Evolutionary conservation across 64 coral and sea anemone genomes (phyloP).

Genomic region (Acropora tenuis): DNA sequence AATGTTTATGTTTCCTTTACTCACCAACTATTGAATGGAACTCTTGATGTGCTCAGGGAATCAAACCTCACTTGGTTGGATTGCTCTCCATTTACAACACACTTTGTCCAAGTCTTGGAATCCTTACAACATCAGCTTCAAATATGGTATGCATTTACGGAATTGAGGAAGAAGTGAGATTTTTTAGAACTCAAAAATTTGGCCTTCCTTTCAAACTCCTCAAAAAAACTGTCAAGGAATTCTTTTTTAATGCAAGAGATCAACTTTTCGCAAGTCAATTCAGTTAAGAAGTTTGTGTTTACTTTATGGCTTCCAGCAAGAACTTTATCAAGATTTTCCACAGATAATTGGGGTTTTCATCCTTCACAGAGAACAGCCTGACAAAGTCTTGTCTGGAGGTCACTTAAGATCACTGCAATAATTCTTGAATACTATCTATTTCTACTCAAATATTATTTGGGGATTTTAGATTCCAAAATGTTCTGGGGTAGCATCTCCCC

Average conservation of each 20-base stretch:
- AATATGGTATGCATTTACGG: slow-evolving; percentile 1
- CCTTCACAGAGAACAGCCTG: not conserved
- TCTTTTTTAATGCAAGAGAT: too few relatives aligned
- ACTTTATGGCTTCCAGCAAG: not conserved
- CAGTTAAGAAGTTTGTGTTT: not conserved
- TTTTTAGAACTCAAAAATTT: too few relatives aligned
- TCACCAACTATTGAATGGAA: not conserved
- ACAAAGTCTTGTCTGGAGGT: not conserved
- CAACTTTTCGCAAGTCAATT: not conserved
- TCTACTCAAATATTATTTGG: not conserved
- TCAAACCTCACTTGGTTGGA: slow-evolving; percentile 76
- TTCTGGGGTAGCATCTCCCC: too few relatives aligned
- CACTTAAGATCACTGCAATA: not conserved
- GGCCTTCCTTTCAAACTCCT: too few relatives aligned
- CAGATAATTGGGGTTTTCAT: not conserved
- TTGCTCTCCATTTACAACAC: slow-evolving; percentile 92
- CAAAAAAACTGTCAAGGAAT: too few relatives aligned
- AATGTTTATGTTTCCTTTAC: not conserved
- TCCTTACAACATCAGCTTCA: slow-evolving; percentile 45
- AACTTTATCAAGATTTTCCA: not conserved
- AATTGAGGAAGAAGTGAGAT: too few relatives aligned
- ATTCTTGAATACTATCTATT: not conserved
- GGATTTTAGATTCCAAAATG: too few relatives aligned
- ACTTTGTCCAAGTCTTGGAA: slow-evolving; percentile 74
- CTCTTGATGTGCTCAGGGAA: slow-evolving; percentile 56